These are phyloP conservation scores for Polyergus mexicanus DNA, from an alignment of 1,140 invertebrate genomes.

Conservation along the genomic window DNA sequence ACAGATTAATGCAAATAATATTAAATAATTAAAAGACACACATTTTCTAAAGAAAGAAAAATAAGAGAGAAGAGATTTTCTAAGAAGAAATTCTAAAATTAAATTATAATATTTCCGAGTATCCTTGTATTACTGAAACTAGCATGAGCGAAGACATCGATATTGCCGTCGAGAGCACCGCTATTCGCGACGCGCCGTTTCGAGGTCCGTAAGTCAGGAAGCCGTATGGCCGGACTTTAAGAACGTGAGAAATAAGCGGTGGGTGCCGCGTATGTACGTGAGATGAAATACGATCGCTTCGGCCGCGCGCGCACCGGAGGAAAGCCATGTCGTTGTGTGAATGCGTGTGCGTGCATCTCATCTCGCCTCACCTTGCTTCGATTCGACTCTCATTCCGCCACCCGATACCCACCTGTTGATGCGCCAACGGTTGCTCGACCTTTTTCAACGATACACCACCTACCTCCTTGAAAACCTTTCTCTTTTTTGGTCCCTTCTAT, in stretches of 20 bases:
- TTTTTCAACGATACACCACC: conserved; percentile 43
- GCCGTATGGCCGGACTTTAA: conserved; percentile 65
- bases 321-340: conserved; percentile 62
- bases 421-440: conserved; percentile 47
- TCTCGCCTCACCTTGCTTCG: conserved; percentile 47
- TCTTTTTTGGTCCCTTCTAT: conserved; percentile 19
- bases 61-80: too few relatives aligned
- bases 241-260: conserved; percentile 74
- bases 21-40: conserved; percentile 4
- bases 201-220: conserved; percentile 74
- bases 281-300: conserved; percentile 74
- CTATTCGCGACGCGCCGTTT: conserved; percentile 56
- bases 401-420: conserved; percentile 74
- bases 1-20: neutral
- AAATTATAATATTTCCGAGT: neutral
- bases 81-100: neutral
- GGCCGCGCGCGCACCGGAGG: conserved; percentile 60
- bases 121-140: neutral
- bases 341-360: conserved; percentile 26
- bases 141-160: neutral
- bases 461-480: conserved; percentile 22
- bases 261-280: conserved; percentile 53
- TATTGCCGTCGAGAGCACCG: neutral
- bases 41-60: neutral
- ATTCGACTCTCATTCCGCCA: conserved; percentile 50